Base-by-base conservation (phyloP, 2,888 invertebrate species). In the Eulithis testata region DNA sequence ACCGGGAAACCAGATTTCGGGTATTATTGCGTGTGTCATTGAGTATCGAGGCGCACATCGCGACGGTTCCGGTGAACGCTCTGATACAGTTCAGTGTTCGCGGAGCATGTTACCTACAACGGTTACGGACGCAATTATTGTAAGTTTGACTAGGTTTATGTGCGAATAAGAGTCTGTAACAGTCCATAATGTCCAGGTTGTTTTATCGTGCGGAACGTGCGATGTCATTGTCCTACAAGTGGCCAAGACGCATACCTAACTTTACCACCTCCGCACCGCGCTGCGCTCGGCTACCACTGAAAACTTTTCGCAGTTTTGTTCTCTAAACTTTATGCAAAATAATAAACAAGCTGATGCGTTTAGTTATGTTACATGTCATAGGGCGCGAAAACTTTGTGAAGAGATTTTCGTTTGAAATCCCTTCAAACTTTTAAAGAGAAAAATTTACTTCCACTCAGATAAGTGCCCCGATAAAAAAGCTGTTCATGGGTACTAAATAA, bases 201-300 rank as follows among this genome's bases (percentile, higher is more conserved):
- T 85, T 91, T 90, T 90, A 90, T 90, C 88, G 90, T 89, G 90
- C 90, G 90, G 90, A 91, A 91, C 91, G 88, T 83, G 84, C 86
- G 85, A 89, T 90, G 91, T 92, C 91, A 91, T 91, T 91, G 92
- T 92, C 91, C 92, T 89, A 81, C 78, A 82, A 82, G 85, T 78
- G 82, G 82, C 81, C 74, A 80, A 78, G 82, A 83, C 82, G 80
- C 83, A 80, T 83, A 84, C 66, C 73, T 65, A 69, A 54, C 62
- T 54, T 45, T 52, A 55, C 58, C 79, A 75, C 74, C 80, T 70
- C 69, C 57, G 71, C 72, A 69, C 74, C 71, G 72, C 76, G 72
- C 70, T 71, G 72, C 76, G 72, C 70, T 71, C 64, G 69, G 71
- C 70, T 74, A 73, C 77, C 78, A 72, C 72, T 76, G 73, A 56